Evolutionary conservation across 2,797 vertebrate species (phyloP), one percentile per base, ranked within the genome.

Genomic region (Malurus splendens): DNA sequence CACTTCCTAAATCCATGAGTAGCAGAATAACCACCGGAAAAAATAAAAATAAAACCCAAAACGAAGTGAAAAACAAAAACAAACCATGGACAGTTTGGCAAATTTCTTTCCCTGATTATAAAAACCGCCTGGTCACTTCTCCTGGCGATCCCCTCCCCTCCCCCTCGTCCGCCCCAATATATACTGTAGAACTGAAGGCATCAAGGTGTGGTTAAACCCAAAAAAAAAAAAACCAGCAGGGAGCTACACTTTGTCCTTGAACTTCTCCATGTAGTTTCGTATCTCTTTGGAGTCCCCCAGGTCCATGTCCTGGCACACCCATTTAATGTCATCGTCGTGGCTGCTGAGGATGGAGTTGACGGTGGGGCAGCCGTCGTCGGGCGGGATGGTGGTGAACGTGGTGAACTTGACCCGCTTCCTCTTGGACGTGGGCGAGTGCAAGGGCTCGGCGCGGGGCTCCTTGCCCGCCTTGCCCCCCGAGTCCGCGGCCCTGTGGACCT

Each of bases 341-440:
- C 96, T 79, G 42, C 97, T 77, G 12, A 98, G 97, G 92, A 98
- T 96, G 65, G 98, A 97, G 96, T 97, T 98, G 72, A 98, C 97
- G 3, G 97, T 96, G 22, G 98, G 98, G 94, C 97, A 97, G 89
- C 97, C 92, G 42, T 96, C 97, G 44, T 98, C 98, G 0, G 97
- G 96, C 5, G 98, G 98, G 78, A 98, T 97, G 84, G 98, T 98
- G 79, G 98, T 98, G 95, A 99, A 99, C 0, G 98, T 98, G 36
- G 98, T 98, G 90, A 99, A 99, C 96, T 99, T 98, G 32, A 99
- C 99, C 59, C 98, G 96, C 98, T 99, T 99, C 95, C 98, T 97
- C 95, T 97, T 98, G 90, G 98, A 99, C 32, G 98, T 98, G 14
- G 99, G 99, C 0, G 99, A 99, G 96, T 98, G 98, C 56, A 97